phyloP scores from a whole-genome alignment of 2,797 vertebrate genomes.

The Bovichtus variegatus region DNA sequence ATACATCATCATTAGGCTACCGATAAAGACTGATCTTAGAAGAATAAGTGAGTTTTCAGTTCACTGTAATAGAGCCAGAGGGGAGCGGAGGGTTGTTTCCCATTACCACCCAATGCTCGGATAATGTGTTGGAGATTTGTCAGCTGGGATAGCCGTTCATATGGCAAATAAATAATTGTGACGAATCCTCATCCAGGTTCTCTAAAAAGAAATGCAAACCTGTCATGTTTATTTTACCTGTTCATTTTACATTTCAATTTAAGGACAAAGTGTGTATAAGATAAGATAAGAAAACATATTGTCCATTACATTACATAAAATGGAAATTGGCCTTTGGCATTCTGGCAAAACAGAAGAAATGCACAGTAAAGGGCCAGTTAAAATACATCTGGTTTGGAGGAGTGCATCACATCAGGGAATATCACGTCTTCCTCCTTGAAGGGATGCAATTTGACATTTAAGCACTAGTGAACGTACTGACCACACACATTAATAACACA shows the following conservation, averaged over 20 bases:
- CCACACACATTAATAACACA: slow-evolving; percentile 22
- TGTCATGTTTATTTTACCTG: not conserved
- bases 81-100: slow-evolving; percentile 58
- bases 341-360: no score
- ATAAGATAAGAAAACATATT: no score
- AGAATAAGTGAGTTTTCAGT: slow-evolving; percentile 58
- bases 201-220: slow-evolving; percentile 39
- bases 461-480: not conserved
- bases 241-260: slow-evolving; percentile 22
- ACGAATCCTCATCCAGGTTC: slow-evolving; percentile 57
- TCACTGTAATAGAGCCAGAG: slow-evolving; percentile 46
- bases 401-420: not conserved
- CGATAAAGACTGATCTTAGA: slow-evolving; percentile 63
- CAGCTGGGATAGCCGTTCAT: slow-evolving; percentile 30
- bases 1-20: slow-evolving; percentile 77
- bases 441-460: not conserved
- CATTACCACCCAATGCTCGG: slow-evolving; percentile 52
- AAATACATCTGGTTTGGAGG: no score
- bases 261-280: not conserved
- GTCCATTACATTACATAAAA: no score
- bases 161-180: slow-evolving; percentile 43
- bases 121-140: slow-evolving; percentile 62
- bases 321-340: no score
- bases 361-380: no score
- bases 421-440: slow-evolving; percentile 1